Percentiles rank a stretch among this genome's conserved stretches.
phyloP scores from a whole-genome alignment of 2,113 vertebrate species.

The Lipotes vexillifer region DNA sequence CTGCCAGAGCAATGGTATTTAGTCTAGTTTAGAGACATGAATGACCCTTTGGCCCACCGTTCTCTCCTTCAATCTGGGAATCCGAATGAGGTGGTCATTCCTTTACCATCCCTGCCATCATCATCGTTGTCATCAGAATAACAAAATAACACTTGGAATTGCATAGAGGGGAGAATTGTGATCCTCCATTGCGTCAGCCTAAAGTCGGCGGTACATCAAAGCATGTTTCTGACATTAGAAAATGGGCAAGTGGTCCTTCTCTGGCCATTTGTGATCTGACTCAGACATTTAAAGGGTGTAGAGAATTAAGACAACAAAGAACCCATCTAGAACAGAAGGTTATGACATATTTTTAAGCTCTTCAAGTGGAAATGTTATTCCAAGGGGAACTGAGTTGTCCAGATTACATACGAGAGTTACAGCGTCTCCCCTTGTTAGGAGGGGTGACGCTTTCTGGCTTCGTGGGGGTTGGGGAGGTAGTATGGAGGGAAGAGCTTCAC shows the following conservation, averaged over 20 bases:
- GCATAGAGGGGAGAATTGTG: neutral
- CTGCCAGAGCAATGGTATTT: neutral
- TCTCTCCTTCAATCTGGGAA: neutral
- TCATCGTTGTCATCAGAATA: neutral
- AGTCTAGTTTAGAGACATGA: neutral
- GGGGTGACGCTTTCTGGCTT: neutral
- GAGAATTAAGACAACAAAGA: slow-evolving; percentile 23
- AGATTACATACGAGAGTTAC: neutral
- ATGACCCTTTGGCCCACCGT: neutral
- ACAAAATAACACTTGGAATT: neutral
- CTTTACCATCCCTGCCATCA: neutral
- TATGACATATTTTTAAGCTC: neutral
- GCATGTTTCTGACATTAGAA: neutral
- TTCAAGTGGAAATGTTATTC: neutral
- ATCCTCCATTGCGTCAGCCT: neutral
- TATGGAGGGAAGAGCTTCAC: neutral
- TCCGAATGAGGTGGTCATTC: neutral
- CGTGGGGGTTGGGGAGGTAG: rapidly evolving
- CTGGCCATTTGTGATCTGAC: neutral
- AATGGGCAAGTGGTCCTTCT: neutral
- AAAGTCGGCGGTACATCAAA: neutral
- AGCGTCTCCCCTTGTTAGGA: neutral
- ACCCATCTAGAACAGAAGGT: neutral
- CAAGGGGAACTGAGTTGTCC: neutral
- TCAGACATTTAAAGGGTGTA: neutral